Conservation (phyloP, 1,140 invertebrate species). For the Drosophila tsacasi region DNA sequence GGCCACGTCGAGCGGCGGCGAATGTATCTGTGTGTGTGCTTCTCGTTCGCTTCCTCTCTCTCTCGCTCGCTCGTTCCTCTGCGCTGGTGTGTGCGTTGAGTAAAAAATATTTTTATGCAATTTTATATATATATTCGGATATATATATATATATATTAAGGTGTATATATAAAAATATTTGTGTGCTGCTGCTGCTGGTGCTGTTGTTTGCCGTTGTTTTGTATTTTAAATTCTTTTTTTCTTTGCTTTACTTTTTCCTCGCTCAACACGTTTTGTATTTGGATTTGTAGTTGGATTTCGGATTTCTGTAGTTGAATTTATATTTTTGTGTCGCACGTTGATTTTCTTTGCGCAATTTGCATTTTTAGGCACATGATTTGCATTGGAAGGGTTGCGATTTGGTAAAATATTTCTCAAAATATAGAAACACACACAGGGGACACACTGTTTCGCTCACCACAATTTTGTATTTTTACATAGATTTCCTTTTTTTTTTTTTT, state of each 20-base stretch:
- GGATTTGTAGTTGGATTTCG: conserved; percentile 71
- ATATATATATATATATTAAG: conserved; percentile 51
- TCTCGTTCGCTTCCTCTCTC: conserved; percentile 37
- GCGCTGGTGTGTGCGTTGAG: conserved; percentile 54
- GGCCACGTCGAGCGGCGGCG: conserved; percentile 66
- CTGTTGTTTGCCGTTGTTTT: conserved; percentile 54
- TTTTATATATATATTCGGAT: conserved; percentile 65
- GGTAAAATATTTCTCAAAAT: conserved; percentile 66
- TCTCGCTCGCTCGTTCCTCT: conserved; percentile 27
- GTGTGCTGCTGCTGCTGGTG: conserved; percentile 29
- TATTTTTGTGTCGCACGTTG: conserved; percentile 79
- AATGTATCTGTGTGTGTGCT: conserved; percentile 30
- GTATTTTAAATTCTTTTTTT: conserved; percentile 20
- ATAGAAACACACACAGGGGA: conserved; percentile 37
- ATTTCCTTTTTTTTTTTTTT: not conserved
- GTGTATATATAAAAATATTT: conserved; percentile 59
- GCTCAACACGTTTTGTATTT: conserved; percentile 80
- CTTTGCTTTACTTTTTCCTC: conserved; percentile 49
- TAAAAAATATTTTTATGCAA: conserved; percentile 84
- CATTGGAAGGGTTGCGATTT: conserved; percentile 75
- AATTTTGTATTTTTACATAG: conserved; percentile 2
- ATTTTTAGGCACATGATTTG: conserved; percentile 83
- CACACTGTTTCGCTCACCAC: conserved; percentile 17
- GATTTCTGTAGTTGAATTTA: conserved; percentile 76
- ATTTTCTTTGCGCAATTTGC: conserved; percentile 82